phyloP scores from a whole-genome alignment of 2,797 vertebrate genomes.

The Muraenolepis orangiensis region DNA sequence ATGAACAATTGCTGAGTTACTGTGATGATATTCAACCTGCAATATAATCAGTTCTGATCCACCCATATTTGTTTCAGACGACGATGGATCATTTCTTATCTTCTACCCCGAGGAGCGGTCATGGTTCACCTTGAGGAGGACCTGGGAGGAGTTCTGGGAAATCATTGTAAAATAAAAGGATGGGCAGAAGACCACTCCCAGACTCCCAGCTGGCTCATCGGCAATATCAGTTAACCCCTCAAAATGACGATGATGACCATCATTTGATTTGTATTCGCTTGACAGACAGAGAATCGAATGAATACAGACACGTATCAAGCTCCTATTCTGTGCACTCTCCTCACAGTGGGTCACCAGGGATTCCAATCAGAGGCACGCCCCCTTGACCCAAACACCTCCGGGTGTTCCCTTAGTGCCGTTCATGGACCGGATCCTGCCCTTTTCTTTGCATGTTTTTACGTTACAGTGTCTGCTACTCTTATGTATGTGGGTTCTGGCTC shows the following conservation, averaged over 20 bases:
- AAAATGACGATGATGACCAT: not conserved
- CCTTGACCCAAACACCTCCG: not conserved
- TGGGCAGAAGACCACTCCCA: not conserved
- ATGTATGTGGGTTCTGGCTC: too few species aligned
- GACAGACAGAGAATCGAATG: not conserved
- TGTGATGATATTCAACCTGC: not conserved
- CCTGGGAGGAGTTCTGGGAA: not conserved
- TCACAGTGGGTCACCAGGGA: not conserved
- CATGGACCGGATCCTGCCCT: not conserved
- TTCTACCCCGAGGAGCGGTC: not conserved
- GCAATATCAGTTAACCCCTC: not conserved
- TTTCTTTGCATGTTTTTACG: not conserved
- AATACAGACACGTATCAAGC: not conserved
- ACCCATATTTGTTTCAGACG: not conserved
- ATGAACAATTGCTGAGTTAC: not conserved
- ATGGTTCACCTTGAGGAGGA: not conserved
- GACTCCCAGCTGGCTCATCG: not conserved
- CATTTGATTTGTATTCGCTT: not conserved
- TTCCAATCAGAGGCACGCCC: not conserved
- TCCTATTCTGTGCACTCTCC: not conserved
- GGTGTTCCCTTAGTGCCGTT: not conserved
- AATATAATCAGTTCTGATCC: not conserved
- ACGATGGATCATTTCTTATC: not conserved
- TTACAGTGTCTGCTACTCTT: not conserved
- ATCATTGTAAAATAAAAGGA: not conserved